Evolutionary conservation across 2,888 invertebrate genomes (phyloP).

Genomic region (Shargacucullia verbasci): DNA sequence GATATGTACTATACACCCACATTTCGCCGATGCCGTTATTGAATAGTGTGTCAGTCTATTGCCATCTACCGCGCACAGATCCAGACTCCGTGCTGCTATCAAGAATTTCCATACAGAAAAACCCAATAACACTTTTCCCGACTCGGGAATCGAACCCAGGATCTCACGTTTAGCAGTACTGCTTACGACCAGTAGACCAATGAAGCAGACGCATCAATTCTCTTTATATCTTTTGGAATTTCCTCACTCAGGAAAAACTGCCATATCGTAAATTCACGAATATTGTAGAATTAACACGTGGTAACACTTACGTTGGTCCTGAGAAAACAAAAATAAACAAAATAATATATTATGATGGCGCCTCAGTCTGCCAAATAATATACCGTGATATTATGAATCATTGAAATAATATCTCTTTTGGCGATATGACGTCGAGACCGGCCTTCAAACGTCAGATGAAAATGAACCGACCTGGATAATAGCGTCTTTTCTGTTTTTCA

Average conservation of each 20-base stretch:
- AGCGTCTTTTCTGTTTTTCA: conserved; percentile 5
- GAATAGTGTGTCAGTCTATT: no score
- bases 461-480: conserved; percentile 5
- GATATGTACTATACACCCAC: no score
- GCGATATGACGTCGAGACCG: conserved; percentile 43
- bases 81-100: no score
- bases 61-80: no score
- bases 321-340: conserved; percentile 24
- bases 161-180: no score
- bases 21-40: no score
- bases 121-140: no score
- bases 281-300: conserved; percentile 3
- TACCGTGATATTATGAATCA: conserved; percentile 41
- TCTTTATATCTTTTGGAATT: not conserved
- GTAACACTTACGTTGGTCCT: not conserved
- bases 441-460: conserved; percentile 38
- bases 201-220: no score
- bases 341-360: conserved; percentile 26
- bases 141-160: no score
- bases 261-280: not conserved
- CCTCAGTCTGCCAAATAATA: conserved; percentile 31
- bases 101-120: no score
- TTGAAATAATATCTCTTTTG: conserved; percentile 26
- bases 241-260: not conserved
- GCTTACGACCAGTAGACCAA: no score